Percentiles rank a stretch among this genome's conserved stretches.
Evolutionary conservation across 2,113 vertebrate genomes (phyloP).

Genomic region (Rousettus leschenaultii): DNA sequence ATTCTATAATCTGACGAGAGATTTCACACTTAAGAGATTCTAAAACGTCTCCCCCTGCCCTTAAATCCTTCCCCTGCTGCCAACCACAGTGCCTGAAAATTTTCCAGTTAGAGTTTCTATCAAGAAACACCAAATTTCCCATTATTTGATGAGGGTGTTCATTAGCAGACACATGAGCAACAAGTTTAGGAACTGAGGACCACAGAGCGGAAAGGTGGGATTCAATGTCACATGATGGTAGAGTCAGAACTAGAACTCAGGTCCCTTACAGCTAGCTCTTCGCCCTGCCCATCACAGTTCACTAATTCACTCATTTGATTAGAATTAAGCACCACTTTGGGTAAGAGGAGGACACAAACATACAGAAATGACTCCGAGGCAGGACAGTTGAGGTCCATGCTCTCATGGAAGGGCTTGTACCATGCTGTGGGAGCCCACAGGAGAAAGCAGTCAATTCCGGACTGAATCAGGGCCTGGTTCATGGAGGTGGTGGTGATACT

Average conservation of each 20-base stretch:
- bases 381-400: neutral
- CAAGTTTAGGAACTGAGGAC: neutral
- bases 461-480: neutral
- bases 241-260: neutral
- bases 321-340: neutral
- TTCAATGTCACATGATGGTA: neutral
- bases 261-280: neutral
- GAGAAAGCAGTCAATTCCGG: neutral
- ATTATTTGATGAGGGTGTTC: fast-evolving
- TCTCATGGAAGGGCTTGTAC: fast-evolving
- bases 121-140: neutral
- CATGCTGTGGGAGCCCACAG: fast-evolving
- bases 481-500: neutral
- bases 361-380: fast-evolving
- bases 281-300: neutral
- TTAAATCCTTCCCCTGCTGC: neutral
- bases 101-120: neutral
- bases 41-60: neutral
- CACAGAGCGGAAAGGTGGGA: neutral
- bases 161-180: neutral
- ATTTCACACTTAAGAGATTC: neutral
- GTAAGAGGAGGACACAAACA: neutral
- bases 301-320: neutral
- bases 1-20: neutral
- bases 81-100: neutral